A percentile compares a stretch with the other conserved stretches of the same genome.
phyloP scores from a whole-genome alignment of 2,888 invertebrate genomes.

The Drosophila meridionalis region DNA sequence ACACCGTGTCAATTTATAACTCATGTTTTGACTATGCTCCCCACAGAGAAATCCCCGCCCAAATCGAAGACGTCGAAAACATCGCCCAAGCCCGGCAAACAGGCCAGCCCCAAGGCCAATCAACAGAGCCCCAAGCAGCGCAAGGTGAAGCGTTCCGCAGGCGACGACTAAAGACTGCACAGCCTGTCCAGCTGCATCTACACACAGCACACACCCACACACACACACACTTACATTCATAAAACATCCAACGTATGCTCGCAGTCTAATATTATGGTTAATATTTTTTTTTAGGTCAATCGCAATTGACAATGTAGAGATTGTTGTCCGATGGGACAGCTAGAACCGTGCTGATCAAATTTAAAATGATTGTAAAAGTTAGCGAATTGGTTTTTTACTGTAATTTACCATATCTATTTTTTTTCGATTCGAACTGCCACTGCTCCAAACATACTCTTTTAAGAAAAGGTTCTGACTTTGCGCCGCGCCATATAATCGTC shows the following conservation, averaged over 20 bases:
- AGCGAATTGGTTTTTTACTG: constrained; percentile 31
- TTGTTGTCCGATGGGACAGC: constrained; percentile 51
- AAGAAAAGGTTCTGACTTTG: constrained; percentile 20
- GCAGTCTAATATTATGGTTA: constrained; percentile 52
- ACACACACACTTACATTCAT: constrained; percentile 23
- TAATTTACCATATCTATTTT: not conserved
- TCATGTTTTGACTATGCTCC: not conserved
- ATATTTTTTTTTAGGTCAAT: constrained; percentile 43
- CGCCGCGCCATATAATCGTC: constrained; percentile 46
- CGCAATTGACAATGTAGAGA: constrained; percentile 52
- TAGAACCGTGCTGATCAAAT: constrained; percentile 14
- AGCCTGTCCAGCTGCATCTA: constrained; percentile 25
- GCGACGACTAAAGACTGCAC: constrained; percentile 87
- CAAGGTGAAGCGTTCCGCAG: constrained; percentile 91
- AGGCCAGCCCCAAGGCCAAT: constrained; percentile 87
- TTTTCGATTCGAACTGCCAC: constrained; percentile 24
- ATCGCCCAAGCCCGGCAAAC: constrained; percentile 86
- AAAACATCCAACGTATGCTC: constrained; percentile 38
- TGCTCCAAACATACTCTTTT: constrained; percentile 16
- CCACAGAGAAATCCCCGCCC: constrained; percentile 89
- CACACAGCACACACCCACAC: constrained; percentile 17
- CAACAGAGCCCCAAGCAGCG: constrained; percentile 91
- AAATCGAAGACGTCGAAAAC: constrained; percentile 87
- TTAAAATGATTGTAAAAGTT: constrained; percentile 20
- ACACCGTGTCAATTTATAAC: not conserved